Base-by-base conservation (phyloP, 2,888 invertebrate genomes). In the Platerodrilus igneus region DNA sequence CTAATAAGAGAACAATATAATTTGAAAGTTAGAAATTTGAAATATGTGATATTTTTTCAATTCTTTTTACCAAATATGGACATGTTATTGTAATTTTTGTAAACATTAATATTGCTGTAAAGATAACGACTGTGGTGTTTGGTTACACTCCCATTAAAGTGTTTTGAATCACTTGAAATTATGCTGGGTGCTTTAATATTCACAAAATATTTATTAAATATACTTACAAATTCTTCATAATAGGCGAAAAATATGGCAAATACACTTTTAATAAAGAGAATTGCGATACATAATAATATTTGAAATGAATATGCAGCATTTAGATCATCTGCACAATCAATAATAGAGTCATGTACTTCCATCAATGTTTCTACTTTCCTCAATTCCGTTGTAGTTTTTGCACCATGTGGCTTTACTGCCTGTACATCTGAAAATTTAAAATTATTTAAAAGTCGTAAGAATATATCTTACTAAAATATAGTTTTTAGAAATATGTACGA, bases 171-270 rank as follows among this genome's bases (percentile, higher is more conserved):
- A 10, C 29, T 13, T 9, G 2, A 28, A 15, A 29, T 6, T 20
- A 3, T 11, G 4, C 16, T 33, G n/a, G 14, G 15, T 9, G 3
- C 25, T n/a, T n/a, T n/a, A n/a, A n/a, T n/a, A n/a, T n/a, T n/a
- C n/a, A n/a, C n/a, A n/a, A n/a, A n/a, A n/a, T n/a, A n/a, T n/a
- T n/a, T n/a, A n/a, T n/a, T n/a, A n/a, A n/a, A n/a, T n/a, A 10
- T 26, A 47, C 51, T 50, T 41, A 54, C 55, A 10, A 50, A 35
- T 14, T 40, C 37, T 35, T 53, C 53, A 29, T 50, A 52, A 35
- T 57, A 57, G 5, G 45, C 9, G 39, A 52, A 52, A 27, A 53
- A 54, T 16, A 49, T 14, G 4, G 45, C 45, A 40, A 52, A 56
- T 2, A 55, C 48, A 2, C 36, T 39, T 11, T 43, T 45, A 17